Base-by-base conservation (phyloP, 2,888 invertebrate species). In the Xestia ashworthii region DNA sequence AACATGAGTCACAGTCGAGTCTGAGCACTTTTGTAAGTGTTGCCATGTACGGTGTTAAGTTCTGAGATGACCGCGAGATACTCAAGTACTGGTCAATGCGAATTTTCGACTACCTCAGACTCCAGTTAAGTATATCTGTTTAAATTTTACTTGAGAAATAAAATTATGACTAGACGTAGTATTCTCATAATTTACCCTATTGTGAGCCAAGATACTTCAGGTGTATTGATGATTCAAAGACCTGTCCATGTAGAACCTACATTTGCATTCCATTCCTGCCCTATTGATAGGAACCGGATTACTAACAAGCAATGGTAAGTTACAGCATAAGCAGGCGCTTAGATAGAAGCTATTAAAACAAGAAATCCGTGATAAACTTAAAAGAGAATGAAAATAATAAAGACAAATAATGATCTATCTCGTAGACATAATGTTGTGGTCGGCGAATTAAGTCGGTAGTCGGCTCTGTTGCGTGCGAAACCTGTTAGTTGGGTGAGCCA, bases 31-130 rank as follows among this genome's bases (percentile, higher is more conserved):
- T 90, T 92, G 93, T 91, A 92, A 89, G 88, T 87, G 90, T 87
- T 91, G 84, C 94, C 95, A 91, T 95, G 92, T 94, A 93, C 86
- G 92, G 93, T 60, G 48, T 48, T 71, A 60, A 71, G 65, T 67
- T 82, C 76, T 77, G 82, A 83, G 91, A 89, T 91, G 88, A 88
- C 89, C 87, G 87, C 85, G 78, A 89, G 84, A 87, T 86, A 88
- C 65, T 69, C 53, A 70, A 66, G 60, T 75, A 74, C 71, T 78
- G 76, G 67, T 65, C 76, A 46, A 53, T 76, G 72, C 53, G 75
- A 65, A 65, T 81, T 80, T 83, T 79, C 50, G 25, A 73, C 71
- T 55, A 67, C 62, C 72, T 62, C 72, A 67, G 73, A 74, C 71
- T 69, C 65, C 48, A 50, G 19, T 11, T 44, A 32, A 32, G 32